phyloP scores from a whole-genome alignment of 37 sponge, comb jelly and placozoan species.

The Diacarnus erythraeanus region DNA sequence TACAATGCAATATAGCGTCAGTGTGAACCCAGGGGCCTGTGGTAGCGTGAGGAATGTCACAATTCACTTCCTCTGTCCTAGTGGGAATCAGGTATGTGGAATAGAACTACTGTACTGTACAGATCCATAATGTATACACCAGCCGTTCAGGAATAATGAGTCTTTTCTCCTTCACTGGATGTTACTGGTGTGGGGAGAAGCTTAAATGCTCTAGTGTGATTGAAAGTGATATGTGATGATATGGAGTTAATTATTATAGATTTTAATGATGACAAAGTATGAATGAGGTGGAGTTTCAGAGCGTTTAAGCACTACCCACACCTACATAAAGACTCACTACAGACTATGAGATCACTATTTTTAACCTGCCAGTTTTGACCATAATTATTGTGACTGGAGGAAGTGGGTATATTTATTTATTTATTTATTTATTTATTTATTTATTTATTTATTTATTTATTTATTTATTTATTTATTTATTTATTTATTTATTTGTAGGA shows the following conservation, averaged over 20 bases:
- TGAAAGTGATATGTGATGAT: too few relatives aligned
- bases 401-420: neutral
- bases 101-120: neutral
- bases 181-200: too few relatives aligned
- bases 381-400: neutral
- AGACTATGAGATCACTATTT: too few relatives aligned
- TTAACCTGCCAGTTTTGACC: too few relatives aligned
- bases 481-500: constrained; percentile 4
- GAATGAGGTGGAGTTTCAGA: too few relatives aligned
- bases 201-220: too few relatives aligned
- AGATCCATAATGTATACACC: neutral
- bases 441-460: neutral
- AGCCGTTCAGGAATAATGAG: neutral
- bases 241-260: too few relatives aligned
- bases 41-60: neutral
- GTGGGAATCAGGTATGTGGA: constrained; percentile 32
- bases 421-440: neutral
- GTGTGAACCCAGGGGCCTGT: neutral
- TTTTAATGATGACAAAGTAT: too few relatives aligned
- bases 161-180: too few relatives aligned
- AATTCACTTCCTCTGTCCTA: constrained; percentile 52
- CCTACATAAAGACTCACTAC: too few relatives aligned
- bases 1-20: neutral
- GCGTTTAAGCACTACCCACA: too few relatives aligned
- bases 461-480: neutral